These are phyloP conservation scores for Exephanes ischioxanthus DNA, from an alignment of 2,888 invertebrate species.

Conservation along the genomic window DNA sequence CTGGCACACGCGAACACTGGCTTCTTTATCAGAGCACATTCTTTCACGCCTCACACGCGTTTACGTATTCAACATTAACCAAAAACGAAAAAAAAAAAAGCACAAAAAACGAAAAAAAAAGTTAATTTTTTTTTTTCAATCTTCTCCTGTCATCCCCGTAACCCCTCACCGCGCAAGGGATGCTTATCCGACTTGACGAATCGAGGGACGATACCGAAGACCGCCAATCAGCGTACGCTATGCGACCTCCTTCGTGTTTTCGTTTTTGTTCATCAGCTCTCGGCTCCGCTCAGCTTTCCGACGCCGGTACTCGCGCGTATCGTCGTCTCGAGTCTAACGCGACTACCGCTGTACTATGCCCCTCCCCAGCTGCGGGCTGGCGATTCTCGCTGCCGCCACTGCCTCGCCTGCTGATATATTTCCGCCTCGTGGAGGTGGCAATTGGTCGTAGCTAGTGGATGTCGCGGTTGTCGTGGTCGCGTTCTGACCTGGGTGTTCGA, in stretches of 20 bases:
- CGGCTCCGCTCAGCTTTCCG: constrained; percentile 26
- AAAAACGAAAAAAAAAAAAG: constrained; percentile 8
- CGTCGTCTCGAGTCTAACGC: constrained; percentile 66
- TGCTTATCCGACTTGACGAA: constrained; percentile 42
- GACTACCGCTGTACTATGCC: constrained; percentile 65
- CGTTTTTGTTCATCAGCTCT: constrained; percentile 42
- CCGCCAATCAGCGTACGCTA: constrained; percentile 40
- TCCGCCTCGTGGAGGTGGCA: constrained; percentile 68
- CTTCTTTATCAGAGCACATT: constrained; percentile 25
- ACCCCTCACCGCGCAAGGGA: neutral
- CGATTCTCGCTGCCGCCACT: constrained; percentile 66
- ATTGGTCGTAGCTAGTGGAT: constrained; percentile 64
- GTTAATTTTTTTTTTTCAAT: constrained; percentile 2
- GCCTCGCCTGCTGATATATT: constrained; percentile 65
- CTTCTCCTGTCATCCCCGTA: constrained; percentile 27
- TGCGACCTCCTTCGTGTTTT: constrained; percentile 44
- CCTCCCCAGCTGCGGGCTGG: constrained; percentile 66
- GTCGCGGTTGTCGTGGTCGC: constrained; percentile 58
- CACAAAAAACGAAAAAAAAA: neutral
- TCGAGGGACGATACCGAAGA: constrained; percentile 45
- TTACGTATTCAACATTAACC: neutral
- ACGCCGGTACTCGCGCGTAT: constrained; percentile 58
- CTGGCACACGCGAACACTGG: constrained; percentile 61
- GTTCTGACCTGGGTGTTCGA: constrained; percentile 26
- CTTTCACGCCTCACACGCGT: constrained; percentile 24